Evolutionary conservation across 2,113 vertebrate species (phyloP).

Genomic region (Talpa occidentalis): DNA sequence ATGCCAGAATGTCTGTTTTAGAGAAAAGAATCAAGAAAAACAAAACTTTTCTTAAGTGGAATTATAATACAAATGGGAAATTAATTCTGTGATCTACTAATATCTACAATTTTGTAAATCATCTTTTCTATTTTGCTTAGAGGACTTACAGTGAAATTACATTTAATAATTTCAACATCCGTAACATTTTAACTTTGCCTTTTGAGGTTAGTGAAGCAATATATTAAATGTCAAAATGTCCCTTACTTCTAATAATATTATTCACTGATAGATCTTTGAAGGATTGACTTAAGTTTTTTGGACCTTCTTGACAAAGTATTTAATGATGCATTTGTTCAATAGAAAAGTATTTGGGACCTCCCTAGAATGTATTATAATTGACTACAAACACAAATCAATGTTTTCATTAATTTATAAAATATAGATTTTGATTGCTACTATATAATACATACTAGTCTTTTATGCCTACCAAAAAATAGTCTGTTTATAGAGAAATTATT

Average conservation of each 20-base stretch:
- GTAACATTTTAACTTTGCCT: neutral
- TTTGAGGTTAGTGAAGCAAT: neutral
- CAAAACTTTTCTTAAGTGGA: neutral
- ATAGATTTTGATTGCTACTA: fast-evolving
- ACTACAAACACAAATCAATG: neutral
- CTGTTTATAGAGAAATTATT: fast-evolving
- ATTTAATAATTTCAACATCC: neutral
- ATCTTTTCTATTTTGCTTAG: neutral
- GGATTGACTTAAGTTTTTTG: neutral
- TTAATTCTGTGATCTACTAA: fast-evolving
- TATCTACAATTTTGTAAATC: neutral
- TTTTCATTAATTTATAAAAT: fast-evolving
- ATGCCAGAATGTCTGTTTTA: neutral
- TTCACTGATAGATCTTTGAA: neutral
- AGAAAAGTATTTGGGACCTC: neutral
- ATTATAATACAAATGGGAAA: neutral
- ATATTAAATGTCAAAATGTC: neutral
- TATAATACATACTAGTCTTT: neutral
- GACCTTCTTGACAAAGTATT: neutral
- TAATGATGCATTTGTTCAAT: fast-evolving
- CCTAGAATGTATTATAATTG: neutral
- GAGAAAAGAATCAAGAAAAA: neutral
- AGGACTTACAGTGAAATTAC: constrained; percentile 4
- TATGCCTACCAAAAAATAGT: neutral
- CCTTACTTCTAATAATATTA: neutral